These are phyloP conservation scores for Cantharis nigra DNA, from an alignment of 2,888 invertebrate genomes.

Conservation along the genomic window DNA sequence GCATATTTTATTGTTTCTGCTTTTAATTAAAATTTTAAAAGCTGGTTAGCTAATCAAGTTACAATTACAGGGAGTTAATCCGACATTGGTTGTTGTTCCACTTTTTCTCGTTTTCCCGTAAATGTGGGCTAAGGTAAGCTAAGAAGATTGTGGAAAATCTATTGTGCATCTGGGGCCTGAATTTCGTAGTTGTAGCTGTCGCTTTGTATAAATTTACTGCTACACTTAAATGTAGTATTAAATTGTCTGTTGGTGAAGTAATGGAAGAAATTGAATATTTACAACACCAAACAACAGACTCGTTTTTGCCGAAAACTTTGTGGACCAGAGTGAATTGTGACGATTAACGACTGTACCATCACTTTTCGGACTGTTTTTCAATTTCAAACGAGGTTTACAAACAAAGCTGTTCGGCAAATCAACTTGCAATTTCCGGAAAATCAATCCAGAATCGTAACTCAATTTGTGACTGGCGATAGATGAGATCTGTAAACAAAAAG, in stretches of 20 bases:
- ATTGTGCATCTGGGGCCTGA: background rate
- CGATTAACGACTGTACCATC: background rate
- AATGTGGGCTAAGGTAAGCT: background rate
- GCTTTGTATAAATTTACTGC: background rate
- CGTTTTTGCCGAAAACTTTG: background rate
- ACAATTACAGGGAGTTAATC: background rate
- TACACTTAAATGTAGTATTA: background rate
- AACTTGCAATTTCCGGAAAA: background rate
- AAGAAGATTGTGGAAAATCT: background rate
- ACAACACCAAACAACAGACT: background rate
- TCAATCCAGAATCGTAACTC: background rate
- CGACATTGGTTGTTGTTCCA: background rate
- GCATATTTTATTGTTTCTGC: background rate
- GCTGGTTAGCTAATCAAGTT: background rate
- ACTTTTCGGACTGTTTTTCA: background rate
- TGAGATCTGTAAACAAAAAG: background rate
- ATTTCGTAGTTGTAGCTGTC: background rate
- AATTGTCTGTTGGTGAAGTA: background rate
- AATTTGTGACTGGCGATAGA: background rate
- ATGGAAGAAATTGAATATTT: background rate
- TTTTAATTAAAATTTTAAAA: background rate
- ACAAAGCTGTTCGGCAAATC: background rate
- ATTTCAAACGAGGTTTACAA: background rate
- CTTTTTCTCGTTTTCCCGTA: background rate
- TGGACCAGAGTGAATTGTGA: background rate